Conservation (phyloP, 2,113 vertebrate species). For the Prionailurus bengalensis region DNA sequence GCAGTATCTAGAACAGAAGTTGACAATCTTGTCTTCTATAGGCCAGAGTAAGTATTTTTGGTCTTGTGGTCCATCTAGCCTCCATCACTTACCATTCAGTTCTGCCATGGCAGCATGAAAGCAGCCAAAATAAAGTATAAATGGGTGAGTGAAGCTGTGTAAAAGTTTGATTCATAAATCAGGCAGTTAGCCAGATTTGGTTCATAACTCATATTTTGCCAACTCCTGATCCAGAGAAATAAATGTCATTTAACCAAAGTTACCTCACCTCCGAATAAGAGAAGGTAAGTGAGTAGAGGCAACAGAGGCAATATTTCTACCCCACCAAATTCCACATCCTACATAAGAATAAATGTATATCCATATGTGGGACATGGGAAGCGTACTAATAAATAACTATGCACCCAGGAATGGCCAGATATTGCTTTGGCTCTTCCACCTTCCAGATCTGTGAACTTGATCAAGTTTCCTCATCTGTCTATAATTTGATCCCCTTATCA, state of each 20-base stretch:
- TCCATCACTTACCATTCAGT: neutral
- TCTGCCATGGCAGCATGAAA: neutral
- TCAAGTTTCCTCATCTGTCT: neutral
- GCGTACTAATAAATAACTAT: neutral
- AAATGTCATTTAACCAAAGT: neutral
- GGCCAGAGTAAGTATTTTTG: neutral
- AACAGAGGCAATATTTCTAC: neutral
- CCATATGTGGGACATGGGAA: neutral
- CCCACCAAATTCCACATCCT: neutral
- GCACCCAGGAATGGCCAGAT: neutral
- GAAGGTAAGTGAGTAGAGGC: neutral
- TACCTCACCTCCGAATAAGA: neutral
- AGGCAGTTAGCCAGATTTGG: neutral
- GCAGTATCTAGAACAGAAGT: neutral
- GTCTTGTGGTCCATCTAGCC: neutral
- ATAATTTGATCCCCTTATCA: neutral
- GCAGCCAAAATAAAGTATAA: neutral
- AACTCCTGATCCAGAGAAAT: neutral
- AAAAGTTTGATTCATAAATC: neutral
- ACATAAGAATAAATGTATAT: neutral
- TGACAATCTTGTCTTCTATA: neutral
- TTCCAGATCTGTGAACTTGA: neutral
- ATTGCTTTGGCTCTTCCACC: neutral
- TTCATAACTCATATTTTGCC: neutral
- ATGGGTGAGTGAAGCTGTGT: neutral